These are phyloP conservation scores for Porites rus DNA, from an alignment of 92 coral and sea anemone species.

Conservation along the genomic window DNA sequence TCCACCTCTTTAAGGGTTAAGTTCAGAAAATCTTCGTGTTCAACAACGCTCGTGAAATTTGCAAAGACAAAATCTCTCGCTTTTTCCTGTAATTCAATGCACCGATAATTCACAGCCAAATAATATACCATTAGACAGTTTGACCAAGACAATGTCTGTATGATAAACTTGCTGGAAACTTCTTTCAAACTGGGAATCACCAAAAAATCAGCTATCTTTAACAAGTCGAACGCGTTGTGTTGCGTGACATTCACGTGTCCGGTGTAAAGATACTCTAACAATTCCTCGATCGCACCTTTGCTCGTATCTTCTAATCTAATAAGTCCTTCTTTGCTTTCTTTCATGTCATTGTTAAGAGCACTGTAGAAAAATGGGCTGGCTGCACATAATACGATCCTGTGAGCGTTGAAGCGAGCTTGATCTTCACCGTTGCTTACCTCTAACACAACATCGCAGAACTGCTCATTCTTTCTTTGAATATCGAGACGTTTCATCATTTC, in stretches of 20 bases:
- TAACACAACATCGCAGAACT: conserved; percentile 51
- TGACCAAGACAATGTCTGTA: background rate
- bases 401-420: conserved; percentile 48
- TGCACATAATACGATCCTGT: conserved; percentile 75
- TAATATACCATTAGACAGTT: background rate
- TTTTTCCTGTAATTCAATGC: background rate
- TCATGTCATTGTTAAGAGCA: conserved; percentile 26
- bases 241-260: background rate
- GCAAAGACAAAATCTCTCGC: background rate
- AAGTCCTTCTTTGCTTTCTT: conserved; percentile 47
- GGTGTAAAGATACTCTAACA: conserved; percentile 26
- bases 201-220: background rate
- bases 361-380: conserved; percentile 73
- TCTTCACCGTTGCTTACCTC: conserved; percentile 32
- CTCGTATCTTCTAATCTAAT: conserved; percentile 44
- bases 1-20: background rate
- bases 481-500: conserved; percentile 8
- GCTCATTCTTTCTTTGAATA: background rate
- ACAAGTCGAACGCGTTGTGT: background rate
- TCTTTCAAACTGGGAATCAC: background rate
- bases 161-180: background rate
- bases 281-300: conserved; percentile 32
- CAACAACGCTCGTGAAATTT: background rate
- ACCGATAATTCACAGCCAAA: conserved; percentile 1
- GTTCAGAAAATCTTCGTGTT: background rate